Conservation (phyloP, 2,797 vertebrate genomes). For the Premnoplex brunnescens region DNA sequence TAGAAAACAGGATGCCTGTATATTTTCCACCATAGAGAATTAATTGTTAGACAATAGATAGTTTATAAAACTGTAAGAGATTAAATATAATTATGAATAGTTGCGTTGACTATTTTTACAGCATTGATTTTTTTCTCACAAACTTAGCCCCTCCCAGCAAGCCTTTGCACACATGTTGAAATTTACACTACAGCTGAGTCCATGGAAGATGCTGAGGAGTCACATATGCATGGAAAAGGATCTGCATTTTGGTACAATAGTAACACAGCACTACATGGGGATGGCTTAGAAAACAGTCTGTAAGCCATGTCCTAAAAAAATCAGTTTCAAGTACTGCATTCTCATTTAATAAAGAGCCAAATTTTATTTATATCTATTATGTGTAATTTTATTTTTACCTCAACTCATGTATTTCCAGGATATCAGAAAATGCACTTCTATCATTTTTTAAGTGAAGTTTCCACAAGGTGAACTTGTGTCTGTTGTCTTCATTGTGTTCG, state of each 20-base stretch:
- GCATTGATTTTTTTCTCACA: not conserved
- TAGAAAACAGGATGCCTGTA: slow-evolving; percentile 16
- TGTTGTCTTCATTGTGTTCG: not conserved
- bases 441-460: not conserved
- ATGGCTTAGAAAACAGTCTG: not conserved
- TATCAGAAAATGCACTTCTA: not conserved
- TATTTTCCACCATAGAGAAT: not conserved
- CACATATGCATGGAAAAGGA: not conserved
- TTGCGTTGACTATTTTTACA: not conserved
- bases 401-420: not conserved
- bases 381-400: not conserved
- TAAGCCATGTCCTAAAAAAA: not conserved
- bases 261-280: not conserved
- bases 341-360: not conserved
- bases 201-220: not conserved
- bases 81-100: not conserved
- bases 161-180: not conserved
- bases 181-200: not conserved
- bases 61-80: not conserved
- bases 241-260: not conserved
- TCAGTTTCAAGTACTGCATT: not conserved
- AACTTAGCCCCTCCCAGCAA: not conserved
- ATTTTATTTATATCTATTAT: not conserved
- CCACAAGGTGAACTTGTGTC: not conserved
- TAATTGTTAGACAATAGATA: not conserved